Base-by-base conservation (phyloP, 2,113 vertebrate genomes). In the Lontra canadensis region DNA sequence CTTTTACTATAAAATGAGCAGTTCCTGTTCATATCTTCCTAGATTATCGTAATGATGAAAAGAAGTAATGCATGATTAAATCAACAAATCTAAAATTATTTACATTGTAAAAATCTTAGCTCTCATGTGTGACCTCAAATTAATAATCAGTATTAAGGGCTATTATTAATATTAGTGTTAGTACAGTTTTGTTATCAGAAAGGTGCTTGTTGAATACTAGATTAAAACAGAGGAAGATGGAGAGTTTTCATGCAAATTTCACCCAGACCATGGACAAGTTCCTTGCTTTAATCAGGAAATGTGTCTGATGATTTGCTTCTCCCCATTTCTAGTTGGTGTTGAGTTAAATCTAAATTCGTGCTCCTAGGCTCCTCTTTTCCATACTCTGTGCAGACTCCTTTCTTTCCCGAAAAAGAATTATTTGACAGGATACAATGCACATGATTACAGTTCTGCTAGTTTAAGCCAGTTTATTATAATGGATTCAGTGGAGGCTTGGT, bases 391-490 rank as follows among this genome's bases (percentile, higher is more conserved):
- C 36, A 91, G 57, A 67, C 11, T 61, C 7, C 5, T 80, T 17
- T 92, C 59, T 94, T 86, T 87, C 34, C 13, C 12, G 10, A n/a
- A 57, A 49, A 92, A 36, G 6, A 93, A 74, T 88, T 52, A 74
- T 74, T 95, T 86, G 73, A 83, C 14, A 76, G 61, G 17, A 49
- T 63, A 36, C 12, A 67, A 69, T 81, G 74, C 55, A 31, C 17
- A 3, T 81, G 74, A 94, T 90, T 92, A 82, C 20, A 59, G 65
- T 83, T 93, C 34, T 76, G 25, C 74, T 86, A 57, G 83, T 74
- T 94, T 96, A 94, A 90, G 74, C 80, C 57, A 42, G 55, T 96
- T 97, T 96, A 93, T 97, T 95, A 87, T 67, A 85, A 93, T 44
- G 39, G 69, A 95, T 96, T 94, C 90, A 59, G 55, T 4, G 34